Base-by-base conservation (phyloP, 1,140 invertebrate species). In the Formica exsecta region DNA sequence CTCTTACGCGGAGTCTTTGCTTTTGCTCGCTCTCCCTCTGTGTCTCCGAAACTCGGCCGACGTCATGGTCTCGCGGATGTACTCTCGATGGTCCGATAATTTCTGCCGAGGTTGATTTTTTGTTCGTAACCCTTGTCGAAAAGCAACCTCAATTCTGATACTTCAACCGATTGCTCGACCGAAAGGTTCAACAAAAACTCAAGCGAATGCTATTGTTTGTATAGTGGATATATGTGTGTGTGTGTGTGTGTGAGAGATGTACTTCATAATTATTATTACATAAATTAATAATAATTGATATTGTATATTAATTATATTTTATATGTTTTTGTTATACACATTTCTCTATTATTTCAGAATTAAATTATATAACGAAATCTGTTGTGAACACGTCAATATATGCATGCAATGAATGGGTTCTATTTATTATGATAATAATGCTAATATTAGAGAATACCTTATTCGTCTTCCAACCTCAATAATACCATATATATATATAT, bases 1-100 rank as follows among this genome's bases (percentile, higher is more conserved):
- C 66, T 86, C 85, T 87, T 90, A 73, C 79, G 41, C 13, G 19
- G 41, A 85, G 74, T 80, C 85, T 79, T 62, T 86, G 22, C 11
- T 57, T 16, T 29, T 41, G 44, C 8, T 7, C 22, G 51, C 29
- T 22, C 6, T 54, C 25, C 5, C 11, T 36, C 36, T 38, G 3
- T 22, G 44, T 51, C 22, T 64, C 13, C 32, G n/a, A 61, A 64
- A 76, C 22, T 79, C 44, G n/a, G 11, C 38, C 25, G 48, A 54
- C 29, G 13, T 77, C 32, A 68, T 25, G 22, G 19, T 59, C 16
- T 65, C 51, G 13, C 29, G 57, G 32, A n/a, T 85, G 16, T 54
- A 51, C 9, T 61, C 68, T 83, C 25, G 66, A 81, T 71, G 32
- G 57, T 13, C 25, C 11, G 66, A 83, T 83, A 61, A 83, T 83